Evolutionary conservation across 2,113 vertebrate genomes (phyloP), one percentile per base, ranked within the genome.

Genomic region (Gorilla gorilla): DNA sequence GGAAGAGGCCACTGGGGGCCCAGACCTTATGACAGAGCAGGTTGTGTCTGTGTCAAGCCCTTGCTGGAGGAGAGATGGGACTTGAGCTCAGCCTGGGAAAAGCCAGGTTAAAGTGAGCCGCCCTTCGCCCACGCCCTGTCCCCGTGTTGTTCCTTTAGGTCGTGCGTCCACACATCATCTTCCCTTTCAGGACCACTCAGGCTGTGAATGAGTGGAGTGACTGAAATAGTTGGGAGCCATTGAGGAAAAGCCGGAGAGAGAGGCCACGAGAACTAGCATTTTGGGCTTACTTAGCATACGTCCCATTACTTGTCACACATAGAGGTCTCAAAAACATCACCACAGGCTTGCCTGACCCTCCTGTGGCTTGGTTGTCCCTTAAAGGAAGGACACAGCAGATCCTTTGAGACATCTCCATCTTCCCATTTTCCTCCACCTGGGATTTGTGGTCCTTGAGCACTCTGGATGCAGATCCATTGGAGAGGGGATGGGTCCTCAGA

Each of bases 241-340:
- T 3, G 13, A 38, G 32, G 93, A 8, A 4, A 7, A 16, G 9
- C 43, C 3, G 45, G 18, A 30, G 8, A 0, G 9, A 14, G 8
- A 17, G 35, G 59, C n/a, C 38, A 11, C 9, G 25, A 78, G 88
- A 61, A 7, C 55, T 25, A 13, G 25, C 18, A 0, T 16, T 43
- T 32, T 5, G 43, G 50, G 7, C 40, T n/a, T 13, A 18, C 70
- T 13, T 0, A 6, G 66, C 38, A 3, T 2, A 61, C 43, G 1
- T 78, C n/a, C 6, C 18, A 6, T 11, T 45, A 55, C 50, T 52
- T 50, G 16, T 23, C 17, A 16, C 61, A 50, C 9, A 1, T 55
- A 61, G 25, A 16, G 79, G 27, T 32, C n/a, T 55, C 30, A 40
- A 1, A 30, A 16, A 50, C 32, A 0, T n/a, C 1, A 0, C 82